These are phyloP conservation scores for Cettia cetti DNA, from an alignment of 2,113 vertebrate genomes.

Conservation along the genomic window DNA sequence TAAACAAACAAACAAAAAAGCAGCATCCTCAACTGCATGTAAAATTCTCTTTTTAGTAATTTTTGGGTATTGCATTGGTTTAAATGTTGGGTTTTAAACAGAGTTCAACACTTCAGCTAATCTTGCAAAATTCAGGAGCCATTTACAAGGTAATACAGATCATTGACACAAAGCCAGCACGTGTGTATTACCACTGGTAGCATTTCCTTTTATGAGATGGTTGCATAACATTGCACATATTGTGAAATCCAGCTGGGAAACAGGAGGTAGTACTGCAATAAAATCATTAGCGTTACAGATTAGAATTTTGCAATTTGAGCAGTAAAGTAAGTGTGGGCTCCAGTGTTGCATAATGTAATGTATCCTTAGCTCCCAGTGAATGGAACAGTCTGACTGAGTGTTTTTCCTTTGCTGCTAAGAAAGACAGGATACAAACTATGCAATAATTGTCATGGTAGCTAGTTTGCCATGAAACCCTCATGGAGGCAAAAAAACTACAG, in stretches of 20 bases:
- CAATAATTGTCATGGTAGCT: background rate
- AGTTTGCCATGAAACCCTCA: background rate
- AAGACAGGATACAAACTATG: background rate
- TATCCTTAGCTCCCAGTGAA: background rate
- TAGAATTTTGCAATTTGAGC: background rate
- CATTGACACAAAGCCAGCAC: background rate
- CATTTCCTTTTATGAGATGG: background rate
- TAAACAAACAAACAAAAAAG: background rate
- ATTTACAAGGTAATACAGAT: background rate
- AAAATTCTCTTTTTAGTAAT: background rate
- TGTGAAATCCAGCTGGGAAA: background rate
- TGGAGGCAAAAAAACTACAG: background rate
- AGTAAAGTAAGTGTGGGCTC: background rate
- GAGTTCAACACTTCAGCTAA: background rate
- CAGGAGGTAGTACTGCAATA: background rate
- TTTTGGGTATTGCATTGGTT: background rate
- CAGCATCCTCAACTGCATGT: background rate
- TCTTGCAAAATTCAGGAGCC: background rate
- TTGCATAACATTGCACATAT: background rate
- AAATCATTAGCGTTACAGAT: background rate
- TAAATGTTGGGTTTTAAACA: background rate
- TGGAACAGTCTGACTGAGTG: background rate
- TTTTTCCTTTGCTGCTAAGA: background rate
- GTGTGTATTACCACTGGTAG: background rate
- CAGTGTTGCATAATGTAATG: background rate